phyloP scores from a whole-genome alignment of 2,888 invertebrate species.

The Pyrgus malvae region DNA sequence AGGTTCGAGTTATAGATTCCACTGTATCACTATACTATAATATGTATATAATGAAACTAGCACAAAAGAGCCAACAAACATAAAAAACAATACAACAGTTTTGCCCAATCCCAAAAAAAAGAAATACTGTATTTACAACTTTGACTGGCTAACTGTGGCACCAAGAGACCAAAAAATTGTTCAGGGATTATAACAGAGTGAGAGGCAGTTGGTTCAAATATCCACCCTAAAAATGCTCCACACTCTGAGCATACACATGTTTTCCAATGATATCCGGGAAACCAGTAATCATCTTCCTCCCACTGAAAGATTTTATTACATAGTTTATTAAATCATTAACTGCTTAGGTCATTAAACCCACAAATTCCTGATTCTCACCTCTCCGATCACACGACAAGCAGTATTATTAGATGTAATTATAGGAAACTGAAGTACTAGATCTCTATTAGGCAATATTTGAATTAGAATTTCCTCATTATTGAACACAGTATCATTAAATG shows the following conservation, averaged over 20 bases:
- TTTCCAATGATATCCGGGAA: slow-evolving; percentile 82
- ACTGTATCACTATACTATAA: no score
- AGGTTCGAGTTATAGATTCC: no score
- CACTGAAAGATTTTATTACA: slow-evolving; percentile 60
- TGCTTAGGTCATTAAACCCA: neutral
- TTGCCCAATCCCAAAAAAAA: slow-evolving; percentile 30
- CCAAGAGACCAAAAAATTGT: slow-evolving; percentile 53
- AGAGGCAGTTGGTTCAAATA: slow-evolving; percentile 64
- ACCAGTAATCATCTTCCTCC: slow-evolving; percentile 80
- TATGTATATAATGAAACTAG: neutral
- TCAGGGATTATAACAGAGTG: slow-evolving; percentile 36
- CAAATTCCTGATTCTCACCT: slow-evolving; percentile 46
- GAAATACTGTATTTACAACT: slow-evolving; percentile 55
- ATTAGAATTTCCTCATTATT: slow-evolving; percentile 49
- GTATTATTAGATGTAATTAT: slow-evolving; percentile 50
- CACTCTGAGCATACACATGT: slow-evolving; percentile 81
- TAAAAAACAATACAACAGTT: slow-evolving; percentile 31
- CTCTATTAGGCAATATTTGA: slow-evolving; percentile 49
- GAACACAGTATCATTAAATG: slow-evolving; percentile 54
- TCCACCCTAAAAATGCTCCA: slow-evolving; percentile 80
- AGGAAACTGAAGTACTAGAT: slow-evolving; percentile 49
- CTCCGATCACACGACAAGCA: slow-evolving; percentile 49
- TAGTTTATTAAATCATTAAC: no score
- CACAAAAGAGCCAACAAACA: neutral
- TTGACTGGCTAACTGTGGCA: slow-evolving; percentile 54